A percentile compares a stretch with the other conserved stretches of the same genome.
Evolutionary conservation across 2,797 vertebrate genomes (phyloP).

Genomic region (Acanthurus lineatus): DNA sequence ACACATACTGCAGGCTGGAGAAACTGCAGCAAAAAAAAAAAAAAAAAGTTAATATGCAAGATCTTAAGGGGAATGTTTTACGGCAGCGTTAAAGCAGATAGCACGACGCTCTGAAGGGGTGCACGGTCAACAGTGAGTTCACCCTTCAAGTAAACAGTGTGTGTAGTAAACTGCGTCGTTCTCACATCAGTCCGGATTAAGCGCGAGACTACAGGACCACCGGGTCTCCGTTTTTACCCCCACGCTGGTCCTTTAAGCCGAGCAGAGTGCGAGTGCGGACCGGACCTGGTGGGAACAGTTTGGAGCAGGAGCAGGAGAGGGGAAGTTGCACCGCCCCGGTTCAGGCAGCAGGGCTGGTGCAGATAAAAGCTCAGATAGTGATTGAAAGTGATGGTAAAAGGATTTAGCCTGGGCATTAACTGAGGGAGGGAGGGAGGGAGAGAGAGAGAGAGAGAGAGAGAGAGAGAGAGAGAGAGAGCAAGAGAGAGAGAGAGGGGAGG

Average conservation of each 20-base stretch:
- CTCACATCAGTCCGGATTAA: slow-evolving; percentile 34
- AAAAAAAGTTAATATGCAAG: slow-evolving; percentile 2
- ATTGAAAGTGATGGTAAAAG: slow-evolving; percentile 93
- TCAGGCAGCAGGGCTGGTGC: slow-evolving; percentile 83
- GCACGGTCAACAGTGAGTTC: slow-evolving; percentile 27
- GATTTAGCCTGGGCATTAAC: slow-evolving; percentile 89
- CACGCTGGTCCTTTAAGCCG: slow-evolving; percentile 68
- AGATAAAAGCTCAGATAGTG: slow-evolving; percentile 94
- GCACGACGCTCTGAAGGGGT: no score
- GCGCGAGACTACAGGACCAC: not conserved
- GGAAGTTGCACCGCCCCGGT: slow-evolving; percentile 91
- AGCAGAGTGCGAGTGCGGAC: slow-evolving; percentile 66
- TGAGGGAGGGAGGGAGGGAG: slow-evolving; percentile 71
- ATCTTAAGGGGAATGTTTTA: not conserved
- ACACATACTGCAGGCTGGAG: not conserved
- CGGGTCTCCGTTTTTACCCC: not conserved
- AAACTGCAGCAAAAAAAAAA: not conserved
- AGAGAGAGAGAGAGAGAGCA: slow-evolving; percentile 46
- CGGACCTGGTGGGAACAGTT: slow-evolving; percentile 79
- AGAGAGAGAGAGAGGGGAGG: slow-evolving; percentile 38
- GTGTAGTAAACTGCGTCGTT: not conserved
- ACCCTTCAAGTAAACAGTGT: slow-evolving; percentile 7
- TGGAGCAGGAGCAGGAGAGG: slow-evolving; percentile 82
- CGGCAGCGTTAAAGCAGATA: slow-evolving; percentile 13
- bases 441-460: slow-evolving; percentile 56